phyloP scores from a whole-genome alignment of 2,113 vertebrate species.

The Ciconia stormi region DNA sequence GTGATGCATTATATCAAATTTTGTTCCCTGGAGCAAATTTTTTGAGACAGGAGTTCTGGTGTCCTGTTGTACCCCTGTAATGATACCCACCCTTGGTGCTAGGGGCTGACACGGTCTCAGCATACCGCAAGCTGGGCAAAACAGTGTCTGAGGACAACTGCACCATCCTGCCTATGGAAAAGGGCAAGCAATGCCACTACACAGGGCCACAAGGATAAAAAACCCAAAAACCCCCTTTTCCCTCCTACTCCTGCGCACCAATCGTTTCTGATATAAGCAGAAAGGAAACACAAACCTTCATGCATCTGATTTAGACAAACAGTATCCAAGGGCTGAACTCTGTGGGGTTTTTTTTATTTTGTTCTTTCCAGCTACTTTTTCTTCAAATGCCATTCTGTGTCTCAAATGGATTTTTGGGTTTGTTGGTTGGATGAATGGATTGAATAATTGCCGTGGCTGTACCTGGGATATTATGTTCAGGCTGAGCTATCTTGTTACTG shows the following conservation, averaged over 20 bases:
- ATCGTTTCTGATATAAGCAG: not conserved
- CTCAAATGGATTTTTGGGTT: not conserved
- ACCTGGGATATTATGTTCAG: not conserved
- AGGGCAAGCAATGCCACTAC: not conserved
- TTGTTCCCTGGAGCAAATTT: not conserved
- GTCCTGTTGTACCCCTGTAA: not conserved
- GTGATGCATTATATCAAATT: not conserved
- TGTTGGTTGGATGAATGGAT: not conserved
- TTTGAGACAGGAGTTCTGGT: not conserved
- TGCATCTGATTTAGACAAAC: not conserved
- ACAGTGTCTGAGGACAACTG: not conserved
- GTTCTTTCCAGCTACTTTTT: not conserved
- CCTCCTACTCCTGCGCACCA: not conserved
- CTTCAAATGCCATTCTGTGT: not conserved
- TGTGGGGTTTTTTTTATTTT: not conserved
- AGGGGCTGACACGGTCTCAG: rapidly evolving
- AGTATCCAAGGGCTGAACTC: not conserved
- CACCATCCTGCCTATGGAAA: not conserved
- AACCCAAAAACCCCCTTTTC: not conserved
- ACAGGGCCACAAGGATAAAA: not conserved
- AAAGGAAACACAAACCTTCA: not conserved
- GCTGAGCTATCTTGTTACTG: not conserved
- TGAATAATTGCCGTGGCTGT: not conserved
- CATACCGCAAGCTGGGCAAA: not conserved
- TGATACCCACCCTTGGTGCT: not conserved